Percentiles rank a stretch among this genome's conserved stretches.
Evolutionary conservation across 2,797 vertebrate genomes (phyloP).

Genomic region (Miichthys miiuy): DNA sequence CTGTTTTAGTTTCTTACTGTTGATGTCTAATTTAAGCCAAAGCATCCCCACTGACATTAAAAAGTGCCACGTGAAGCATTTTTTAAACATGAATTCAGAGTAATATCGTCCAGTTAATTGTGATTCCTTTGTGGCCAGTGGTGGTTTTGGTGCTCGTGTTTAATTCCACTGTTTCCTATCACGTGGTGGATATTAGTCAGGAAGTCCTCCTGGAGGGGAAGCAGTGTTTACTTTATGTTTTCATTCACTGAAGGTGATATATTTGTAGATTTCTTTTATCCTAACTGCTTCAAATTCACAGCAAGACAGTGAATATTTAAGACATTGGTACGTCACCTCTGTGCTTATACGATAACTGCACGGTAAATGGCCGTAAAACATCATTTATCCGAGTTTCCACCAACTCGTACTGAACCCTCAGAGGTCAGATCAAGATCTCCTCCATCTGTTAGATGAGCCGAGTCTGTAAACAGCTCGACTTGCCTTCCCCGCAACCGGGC

Average conservation of each 20-base stretch:
- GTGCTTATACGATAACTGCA: too few relatives aligned
- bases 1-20: constrained; percentile 55
- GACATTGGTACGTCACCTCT: background rate
- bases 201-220: background rate
- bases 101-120: constrained; percentile 34
- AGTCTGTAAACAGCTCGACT: too few relatives aligned
- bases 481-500: too few relatives aligned
- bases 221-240: constrained; percentile 6
- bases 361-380: too few relatives aligned
- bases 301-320: background rate
- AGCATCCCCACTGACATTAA: constrained; percentile 42
- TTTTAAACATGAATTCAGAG: constrained; percentile 17
- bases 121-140: constrained; percentile 5
- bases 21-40: constrained; percentile 74
- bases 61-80: constrained; percentile 51
- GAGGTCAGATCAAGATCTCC: too few relatives aligned
- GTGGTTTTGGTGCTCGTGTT: background rate
- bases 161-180: constrained; percentile 26
- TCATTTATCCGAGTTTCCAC: too few relatives aligned
- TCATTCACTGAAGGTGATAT: constrained; percentile 9
- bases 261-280: background rate
- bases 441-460: too few relatives aligned
- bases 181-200: constrained; percentile 7
- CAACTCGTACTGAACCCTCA: too few relatives aligned
- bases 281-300: background rate